A percentile compares a stretch with the other conserved stretches of the same genome.
phyloP scores from a whole-genome alignment of 2,888 invertebrate genomes.

The Diabrotica balteata region DNA sequence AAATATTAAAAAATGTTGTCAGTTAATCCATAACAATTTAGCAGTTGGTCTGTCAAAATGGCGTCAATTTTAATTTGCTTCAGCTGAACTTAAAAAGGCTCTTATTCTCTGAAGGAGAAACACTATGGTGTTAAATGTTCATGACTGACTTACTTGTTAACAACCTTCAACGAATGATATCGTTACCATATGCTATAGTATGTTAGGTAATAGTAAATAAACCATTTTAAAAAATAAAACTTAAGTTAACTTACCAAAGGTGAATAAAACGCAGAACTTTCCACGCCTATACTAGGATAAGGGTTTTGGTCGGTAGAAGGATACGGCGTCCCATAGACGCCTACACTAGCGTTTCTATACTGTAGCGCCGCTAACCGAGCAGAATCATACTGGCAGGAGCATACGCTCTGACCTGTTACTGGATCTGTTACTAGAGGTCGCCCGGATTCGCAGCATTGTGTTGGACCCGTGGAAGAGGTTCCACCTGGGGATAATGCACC shows the following conservation, averaged over 20 bases:
- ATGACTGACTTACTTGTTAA: no score
- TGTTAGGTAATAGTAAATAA: no score
- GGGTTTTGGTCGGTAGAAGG: slow-evolving; percentile 92
- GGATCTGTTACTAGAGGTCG: slow-evolving; percentile 92
- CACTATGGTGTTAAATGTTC: no score
- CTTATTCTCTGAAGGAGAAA: no score
- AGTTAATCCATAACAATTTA: no score
- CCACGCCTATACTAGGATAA: slow-evolving; percentile 90
- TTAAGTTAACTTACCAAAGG: slow-evolving; percentile 80
- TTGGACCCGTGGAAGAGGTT: slow-evolving; percentile 56
- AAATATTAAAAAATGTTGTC: no score
- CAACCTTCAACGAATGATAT: no score
- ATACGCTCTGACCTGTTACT: slow-evolving; percentile 90
- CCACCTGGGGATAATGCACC: slow-evolving; percentile 67
- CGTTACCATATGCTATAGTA: no score
- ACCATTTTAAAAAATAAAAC: no score
- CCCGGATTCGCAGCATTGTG: slow-evolving; percentile 86
- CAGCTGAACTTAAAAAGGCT: no score
- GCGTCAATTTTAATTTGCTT: no score
- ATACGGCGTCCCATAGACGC: slow-evolving; percentile 87
- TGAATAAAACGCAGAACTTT: slow-evolving; percentile 94
- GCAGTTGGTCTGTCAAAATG: no score
- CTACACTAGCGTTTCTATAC: slow-evolving; percentile 78
- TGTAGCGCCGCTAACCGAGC: slow-evolving; percentile 83
- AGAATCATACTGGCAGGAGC: slow-evolving; percentile 93